Percentiles rank a stretch among this genome's conserved stretches.
Conservation (phyloP, 2,113 vertebrate species). For the Eulemur macaco region DNA sequence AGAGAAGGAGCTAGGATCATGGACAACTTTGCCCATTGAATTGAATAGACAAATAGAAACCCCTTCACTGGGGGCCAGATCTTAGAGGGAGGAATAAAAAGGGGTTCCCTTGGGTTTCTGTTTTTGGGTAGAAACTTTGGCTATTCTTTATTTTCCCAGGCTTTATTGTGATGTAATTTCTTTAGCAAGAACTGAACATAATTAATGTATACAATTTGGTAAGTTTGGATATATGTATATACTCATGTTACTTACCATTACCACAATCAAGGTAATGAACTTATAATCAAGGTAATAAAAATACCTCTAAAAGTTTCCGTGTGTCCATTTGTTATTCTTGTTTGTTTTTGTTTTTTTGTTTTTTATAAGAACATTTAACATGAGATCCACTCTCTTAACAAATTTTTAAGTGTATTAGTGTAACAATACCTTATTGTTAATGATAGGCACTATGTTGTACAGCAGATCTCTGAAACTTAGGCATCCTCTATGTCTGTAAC, state of each 20-base stretch:
- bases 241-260: background rate
- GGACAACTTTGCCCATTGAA: background rate
- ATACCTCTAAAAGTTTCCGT: background rate
- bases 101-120: background rate
- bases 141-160: background rate
- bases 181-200: background rate
- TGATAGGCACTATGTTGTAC: background rate
- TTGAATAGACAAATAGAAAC: background rate
- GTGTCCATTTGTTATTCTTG: background rate
- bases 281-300: no score
- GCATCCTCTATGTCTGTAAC: background rate
- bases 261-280: background rate
- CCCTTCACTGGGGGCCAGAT: background rate
- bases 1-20: background rate
- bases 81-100: background rate
- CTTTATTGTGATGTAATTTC: background rate
- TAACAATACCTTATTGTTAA: background rate
- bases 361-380: background rate
- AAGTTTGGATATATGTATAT: background rate
- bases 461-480: background rate
- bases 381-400: background rate
- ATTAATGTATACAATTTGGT: background rate
- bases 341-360: no score
- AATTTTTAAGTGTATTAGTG: background rate
- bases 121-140: background rate